Evolutionary conservation across 2,113 vertebrate species (phyloP).

Genomic region (Murina feae): DNA sequence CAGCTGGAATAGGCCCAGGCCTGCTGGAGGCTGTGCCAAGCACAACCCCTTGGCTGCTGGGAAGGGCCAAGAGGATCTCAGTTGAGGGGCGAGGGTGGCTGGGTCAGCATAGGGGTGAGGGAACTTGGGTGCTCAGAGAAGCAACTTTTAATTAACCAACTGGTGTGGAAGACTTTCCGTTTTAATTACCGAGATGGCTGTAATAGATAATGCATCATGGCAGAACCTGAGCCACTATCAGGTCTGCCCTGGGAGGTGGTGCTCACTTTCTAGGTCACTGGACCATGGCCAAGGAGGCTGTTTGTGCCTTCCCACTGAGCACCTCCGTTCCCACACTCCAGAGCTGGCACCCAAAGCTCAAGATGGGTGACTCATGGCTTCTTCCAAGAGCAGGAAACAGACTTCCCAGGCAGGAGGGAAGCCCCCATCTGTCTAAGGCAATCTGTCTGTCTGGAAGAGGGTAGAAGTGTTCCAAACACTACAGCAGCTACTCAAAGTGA

Average conservation of each 20-base stretch:
- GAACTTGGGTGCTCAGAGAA: neutral
- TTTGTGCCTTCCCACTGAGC: neutral
- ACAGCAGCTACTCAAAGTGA: neutral
- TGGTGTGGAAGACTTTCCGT: fast-evolving
- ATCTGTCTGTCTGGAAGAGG: slow-evolving; percentile 51
- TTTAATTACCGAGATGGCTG: fast-evolving
- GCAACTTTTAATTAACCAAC: neutral
- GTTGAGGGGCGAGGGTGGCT: neutral
- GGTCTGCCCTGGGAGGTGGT: too few species aligned
- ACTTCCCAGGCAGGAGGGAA: slow-evolving; percentile 38
- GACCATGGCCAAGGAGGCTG: neutral
- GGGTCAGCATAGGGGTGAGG: neutral
- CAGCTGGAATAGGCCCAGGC: neutral
- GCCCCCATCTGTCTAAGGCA: slow-evolving; percentile 48
- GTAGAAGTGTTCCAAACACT: neutral
- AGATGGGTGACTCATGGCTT: slow-evolving; percentile 7
- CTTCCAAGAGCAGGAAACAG: neutral
- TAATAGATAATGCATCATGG: fast-evolving
- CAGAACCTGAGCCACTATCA: fast-evolving
- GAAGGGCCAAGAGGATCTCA: neutral
- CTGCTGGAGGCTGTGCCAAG: neutral
- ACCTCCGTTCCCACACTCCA: neutral
- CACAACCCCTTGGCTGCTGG: neutral
- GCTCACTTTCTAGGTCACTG: neutral
- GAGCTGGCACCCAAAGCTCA: neutral